A percentile compares a stretch with the other conserved stretches of the same genome.
These are phyloP conservation scores for Adelosebastes latens DNA, from an alignment of 2,797 vertebrate genomes.

Conservation along the genomic window DNA sequence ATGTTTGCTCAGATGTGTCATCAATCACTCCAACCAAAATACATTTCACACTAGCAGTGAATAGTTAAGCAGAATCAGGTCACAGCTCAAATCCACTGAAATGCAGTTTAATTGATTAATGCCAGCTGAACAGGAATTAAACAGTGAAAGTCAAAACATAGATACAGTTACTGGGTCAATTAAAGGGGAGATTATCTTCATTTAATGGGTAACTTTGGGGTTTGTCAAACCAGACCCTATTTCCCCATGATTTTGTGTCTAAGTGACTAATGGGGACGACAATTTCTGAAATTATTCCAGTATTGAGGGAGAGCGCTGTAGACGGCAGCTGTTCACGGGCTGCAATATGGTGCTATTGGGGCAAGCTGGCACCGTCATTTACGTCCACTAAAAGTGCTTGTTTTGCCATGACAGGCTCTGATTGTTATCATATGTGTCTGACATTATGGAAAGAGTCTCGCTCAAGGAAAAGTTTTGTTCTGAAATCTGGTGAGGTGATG, in stretches of 20 bases:
- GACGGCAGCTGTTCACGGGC: too few relatives aligned
- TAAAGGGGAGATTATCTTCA: slow-evolving; percentile 17
- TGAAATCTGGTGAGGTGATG: too few relatives aligned
- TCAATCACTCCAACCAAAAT: slow-evolving; percentile 49
- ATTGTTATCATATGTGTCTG: too few relatives aligned
- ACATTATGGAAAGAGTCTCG: too few relatives aligned
- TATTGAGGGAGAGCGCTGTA: too few relatives aligned
- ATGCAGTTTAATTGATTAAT: slow-evolving; percentile 38
- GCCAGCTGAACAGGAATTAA: slow-evolving; percentile 15
- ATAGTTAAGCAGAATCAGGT: slow-evolving; percentile 52
- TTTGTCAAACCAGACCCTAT: too few relatives aligned
- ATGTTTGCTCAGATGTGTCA: slow-evolving; percentile 56
- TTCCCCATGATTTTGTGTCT: too few relatives aligned
- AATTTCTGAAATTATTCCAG: too few relatives aligned
- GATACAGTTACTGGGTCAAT: slow-evolving; percentile 4
- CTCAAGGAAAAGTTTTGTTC: too few relatives aligned
- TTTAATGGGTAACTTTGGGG: background rate
- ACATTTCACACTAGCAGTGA: slow-evolving; percentile 43
- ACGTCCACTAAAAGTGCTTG: too few relatives aligned
- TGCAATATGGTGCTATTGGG: background rate
- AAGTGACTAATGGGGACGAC: too few relatives aligned
- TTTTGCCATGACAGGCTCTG: fast-evolving
- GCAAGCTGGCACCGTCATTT: background rate
- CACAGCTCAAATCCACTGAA: slow-evolving; percentile 44
- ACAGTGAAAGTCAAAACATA: slow-evolving; percentile 10